Conservation (phyloP, 2,888 invertebrate genomes). For the Cantharis rustica region DNA sequence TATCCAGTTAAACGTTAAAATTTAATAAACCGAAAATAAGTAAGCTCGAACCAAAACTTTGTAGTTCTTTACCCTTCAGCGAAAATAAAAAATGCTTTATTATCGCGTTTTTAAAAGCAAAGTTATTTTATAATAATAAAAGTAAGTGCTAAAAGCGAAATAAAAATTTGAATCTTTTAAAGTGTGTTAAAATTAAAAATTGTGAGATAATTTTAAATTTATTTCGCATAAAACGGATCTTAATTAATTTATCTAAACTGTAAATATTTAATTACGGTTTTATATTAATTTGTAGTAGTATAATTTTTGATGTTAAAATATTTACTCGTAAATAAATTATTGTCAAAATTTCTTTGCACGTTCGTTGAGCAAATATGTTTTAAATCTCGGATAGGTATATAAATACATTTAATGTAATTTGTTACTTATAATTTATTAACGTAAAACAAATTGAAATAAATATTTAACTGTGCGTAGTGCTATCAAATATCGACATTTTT, state of each 20-base stretch:
- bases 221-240: not conserved
- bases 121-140: not conserved
- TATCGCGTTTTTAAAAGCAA: not conserved
- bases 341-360: not conserved
- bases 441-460: not conserved
- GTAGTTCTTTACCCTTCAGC: not conserved
- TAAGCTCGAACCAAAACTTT: not conserved
- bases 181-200: not conserved
- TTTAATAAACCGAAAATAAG: not conserved
- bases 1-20: not conserved
- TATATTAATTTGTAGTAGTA: not conserved
- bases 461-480: not conserved
- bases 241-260: not conserved
- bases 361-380: not conserved
- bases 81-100: not conserved
- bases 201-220: not conserved
- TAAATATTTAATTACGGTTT: not conserved
- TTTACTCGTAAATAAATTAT: not conserved
- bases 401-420: no score
- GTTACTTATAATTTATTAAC: not conserved
- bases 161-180: not conserved
- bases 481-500: not conserved
- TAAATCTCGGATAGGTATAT: not conserved
- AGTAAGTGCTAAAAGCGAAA: not conserved
- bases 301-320: not conserved